Percentiles rank a stretch among this genome's conserved stretches.
Evolutionary conservation across 2,113 vertebrate genomes (phyloP).

Genomic region (Tyto alba): DNA sequence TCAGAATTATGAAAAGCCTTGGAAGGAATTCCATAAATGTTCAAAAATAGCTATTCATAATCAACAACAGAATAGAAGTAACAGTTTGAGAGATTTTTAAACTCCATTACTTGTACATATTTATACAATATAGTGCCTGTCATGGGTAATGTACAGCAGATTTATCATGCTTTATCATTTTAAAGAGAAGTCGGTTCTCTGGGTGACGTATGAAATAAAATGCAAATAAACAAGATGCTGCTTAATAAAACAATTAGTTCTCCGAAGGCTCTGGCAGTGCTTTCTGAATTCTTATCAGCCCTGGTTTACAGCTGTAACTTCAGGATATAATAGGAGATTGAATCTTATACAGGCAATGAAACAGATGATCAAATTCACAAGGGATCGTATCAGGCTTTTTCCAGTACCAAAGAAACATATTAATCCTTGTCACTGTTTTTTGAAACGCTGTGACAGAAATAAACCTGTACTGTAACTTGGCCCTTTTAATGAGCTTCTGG

Average conservation of each 20-base stretch:
- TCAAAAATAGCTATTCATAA: conserved; percentile 67
- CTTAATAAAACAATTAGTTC: conserved; percentile 78
- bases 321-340: conserved; percentile 84
- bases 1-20: conserved; percentile 71
- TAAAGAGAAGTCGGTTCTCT: conserved; percentile 14
- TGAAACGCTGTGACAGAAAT: conserved; percentile 82
- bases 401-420: conserved; percentile 85
- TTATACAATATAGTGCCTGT: conserved; percentile 59
- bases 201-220: conserved; percentile 62
- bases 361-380: conserved; percentile 91
- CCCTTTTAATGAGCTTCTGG: conserved; percentile 86
- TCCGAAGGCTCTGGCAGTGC: conserved; percentile 57
- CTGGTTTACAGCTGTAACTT: conserved; percentile 86
- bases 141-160: conserved; percentile 44
- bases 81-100: conserved; percentile 63
- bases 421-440: conserved; percentile 93
- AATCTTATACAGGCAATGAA: conserved; percentile 79
- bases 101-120: conserved; percentile 64
- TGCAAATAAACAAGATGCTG: conserved; percentile 69
- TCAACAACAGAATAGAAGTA: conserved; percentile 64
- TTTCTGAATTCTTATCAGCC: conserved; percentile 80
- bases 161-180: conserved; percentile 19
- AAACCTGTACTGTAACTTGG: conserved; percentile 85
- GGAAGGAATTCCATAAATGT: conserved; percentile 68
- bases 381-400: conserved; percentile 81